Evolutionary conservation across 2,888 invertebrate genomes (phyloP), one percentile per base, ranked within the genome.

Genomic region (Lepetodrilus schrolli): DNA sequence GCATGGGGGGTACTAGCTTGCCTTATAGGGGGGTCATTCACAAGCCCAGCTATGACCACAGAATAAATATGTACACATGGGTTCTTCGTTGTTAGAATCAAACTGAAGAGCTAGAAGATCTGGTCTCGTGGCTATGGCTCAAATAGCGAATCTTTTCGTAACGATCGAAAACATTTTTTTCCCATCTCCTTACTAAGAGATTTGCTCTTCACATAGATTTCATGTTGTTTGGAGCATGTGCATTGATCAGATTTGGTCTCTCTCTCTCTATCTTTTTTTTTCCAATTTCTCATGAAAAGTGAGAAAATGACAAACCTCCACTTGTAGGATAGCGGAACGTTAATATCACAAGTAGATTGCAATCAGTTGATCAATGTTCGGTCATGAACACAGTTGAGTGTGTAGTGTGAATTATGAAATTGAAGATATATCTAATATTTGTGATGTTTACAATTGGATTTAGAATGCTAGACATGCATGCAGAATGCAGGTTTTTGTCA

Each of bases 41-140:
- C 58, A 58, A 58, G 34, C 34, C 30, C 17, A 58, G 58, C n/a
- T n/a, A n/a, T n/a, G 58, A 30, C 30, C 58, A 58, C 17, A 58
- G 58, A 58, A 58, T 34, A 58, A 58, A 58, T 58, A 58, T 58
- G 58, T 58, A 58, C 58, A 58, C 17, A 58, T 58, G 30, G 23
- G 30, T 34, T 30, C 58, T 58, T 34, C n/a, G n/a, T n/a, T n/a
- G 17, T 30, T 30, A 58, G 58, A 34, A 58, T 58, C 58, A 58
- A 58, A 58, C 26, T 58, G 26, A 34, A 58, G 17, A 34, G 34
- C 58, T 58, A 30, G 58, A 58, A n/a, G n/a, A n/a, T n/a, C n/a
- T n/a, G n/a, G n/a, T n/a, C n/a, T n/a, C n/a, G 58, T 58, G 30
- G 26, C 5, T 26, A 58, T 30, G n/a, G 30, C 26, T n/a, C 2